These are phyloP conservation scores for Syrrhaptes paradoxus DNA, from an alignment of 2,113 vertebrate genomes.

Conservation along the genomic window DNA sequence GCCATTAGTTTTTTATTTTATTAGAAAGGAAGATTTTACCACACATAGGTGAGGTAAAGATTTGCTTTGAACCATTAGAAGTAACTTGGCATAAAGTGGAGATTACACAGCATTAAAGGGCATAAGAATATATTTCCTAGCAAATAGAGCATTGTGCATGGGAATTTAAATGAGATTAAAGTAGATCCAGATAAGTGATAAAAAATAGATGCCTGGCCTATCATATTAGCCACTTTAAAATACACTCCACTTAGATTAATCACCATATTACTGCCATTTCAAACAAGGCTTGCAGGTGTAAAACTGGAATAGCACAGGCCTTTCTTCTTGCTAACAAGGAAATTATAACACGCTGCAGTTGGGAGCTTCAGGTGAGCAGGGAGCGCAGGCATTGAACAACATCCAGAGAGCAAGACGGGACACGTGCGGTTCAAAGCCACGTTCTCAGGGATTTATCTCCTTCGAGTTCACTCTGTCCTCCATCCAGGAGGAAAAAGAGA, in stretches of 20 bases:
- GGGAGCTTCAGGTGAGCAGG: neutral
- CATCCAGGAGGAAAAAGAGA: neutral
- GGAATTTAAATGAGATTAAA: neutral
- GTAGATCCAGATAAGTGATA: neutral
- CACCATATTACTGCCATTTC: neutral
- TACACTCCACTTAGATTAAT: neutral
- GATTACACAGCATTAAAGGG: neutral
- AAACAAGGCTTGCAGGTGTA: neutral
- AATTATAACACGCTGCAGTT: neutral
- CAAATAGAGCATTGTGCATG: neutral
- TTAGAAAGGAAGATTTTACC: neutral
- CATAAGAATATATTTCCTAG: neutral
- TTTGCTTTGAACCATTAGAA: neutral
- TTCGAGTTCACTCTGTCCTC: neutral
- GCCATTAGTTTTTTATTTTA: neutral
- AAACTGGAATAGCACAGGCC: neutral
- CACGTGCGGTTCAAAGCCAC: neutral
- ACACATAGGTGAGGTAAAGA: neutral
- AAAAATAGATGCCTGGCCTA: neutral
- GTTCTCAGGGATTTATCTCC: neutral
- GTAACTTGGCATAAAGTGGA: neutral
- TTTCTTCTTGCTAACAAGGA: neutral
- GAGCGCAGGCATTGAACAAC: neutral
- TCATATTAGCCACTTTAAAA: slow-evolving; percentile 15
- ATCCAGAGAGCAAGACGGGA: neutral